Conservation (phyloP, 2,797 vertebrate genomes). For the Psittacula echo region DNA sequence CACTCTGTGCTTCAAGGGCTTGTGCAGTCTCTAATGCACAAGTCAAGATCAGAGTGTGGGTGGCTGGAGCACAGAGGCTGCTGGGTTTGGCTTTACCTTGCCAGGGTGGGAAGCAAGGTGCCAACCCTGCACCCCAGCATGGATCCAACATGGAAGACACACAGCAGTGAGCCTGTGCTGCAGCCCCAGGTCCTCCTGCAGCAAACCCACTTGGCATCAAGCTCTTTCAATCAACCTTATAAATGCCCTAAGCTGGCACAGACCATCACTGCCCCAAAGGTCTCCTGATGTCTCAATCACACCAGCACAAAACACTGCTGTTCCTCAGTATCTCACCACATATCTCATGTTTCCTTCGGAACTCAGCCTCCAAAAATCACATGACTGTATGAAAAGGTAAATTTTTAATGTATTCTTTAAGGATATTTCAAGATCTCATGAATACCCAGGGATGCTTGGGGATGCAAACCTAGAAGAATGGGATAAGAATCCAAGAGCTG, state of each 20-base stretch:
- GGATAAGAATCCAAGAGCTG: not conserved
- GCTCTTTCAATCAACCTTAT: too few species aligned
- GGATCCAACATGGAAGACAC: not conserved
- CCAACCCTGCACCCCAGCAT: not conserved
- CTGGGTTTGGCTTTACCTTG: not conserved
- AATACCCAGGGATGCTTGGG: not conserved
- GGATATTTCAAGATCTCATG: not conserved
- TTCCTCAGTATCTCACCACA: not conserved
- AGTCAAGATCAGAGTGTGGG: fast-evolving
- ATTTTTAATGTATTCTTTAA: not conserved
- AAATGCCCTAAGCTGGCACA: not conserved
- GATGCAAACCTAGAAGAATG: not conserved
- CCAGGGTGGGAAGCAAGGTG: fast-evolving
- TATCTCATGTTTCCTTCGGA: not conserved
- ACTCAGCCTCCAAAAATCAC: not conserved
- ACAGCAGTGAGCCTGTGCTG: not conserved
- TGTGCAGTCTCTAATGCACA: too few species aligned
- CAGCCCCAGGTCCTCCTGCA: not conserved
- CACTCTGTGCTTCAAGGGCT: not conserved
- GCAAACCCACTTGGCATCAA: fast-evolving
- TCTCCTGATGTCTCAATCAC: not conserved
- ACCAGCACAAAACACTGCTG: fast-evolving
- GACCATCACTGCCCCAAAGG: not conserved
- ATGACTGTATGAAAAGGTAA: not conserved
- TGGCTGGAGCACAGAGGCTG: not conserved